phyloP scores from a whole-genome alignment of 2,113 vertebrate genomes.

The Sporophila hypoxantha region DNA sequence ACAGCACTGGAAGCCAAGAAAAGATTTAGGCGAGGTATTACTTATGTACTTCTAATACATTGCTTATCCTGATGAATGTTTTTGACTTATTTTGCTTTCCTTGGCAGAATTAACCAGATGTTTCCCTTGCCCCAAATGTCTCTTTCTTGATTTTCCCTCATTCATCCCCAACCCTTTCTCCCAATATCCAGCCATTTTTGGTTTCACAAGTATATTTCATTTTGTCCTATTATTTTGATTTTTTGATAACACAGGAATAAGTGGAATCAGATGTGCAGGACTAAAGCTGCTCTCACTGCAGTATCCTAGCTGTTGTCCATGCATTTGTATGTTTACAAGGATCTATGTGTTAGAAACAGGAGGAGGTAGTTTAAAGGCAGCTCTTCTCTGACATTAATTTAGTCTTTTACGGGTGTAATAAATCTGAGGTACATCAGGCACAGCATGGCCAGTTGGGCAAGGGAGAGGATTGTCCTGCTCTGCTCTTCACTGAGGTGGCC shows the following conservation, averaged over 20 bases:
- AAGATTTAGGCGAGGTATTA: slow-evolving; percentile 31
- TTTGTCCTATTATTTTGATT: neutral
- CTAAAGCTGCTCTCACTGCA: neutral
- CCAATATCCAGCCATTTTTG: neutral
- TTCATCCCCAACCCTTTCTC: neutral
- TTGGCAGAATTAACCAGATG: neutral
- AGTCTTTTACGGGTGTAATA: neutral
- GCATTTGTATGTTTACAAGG: neutral
- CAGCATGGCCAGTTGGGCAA: accelerated
- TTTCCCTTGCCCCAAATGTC: slow-evolving; percentile 1
- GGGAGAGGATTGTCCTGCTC: accelerated
- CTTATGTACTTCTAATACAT: neutral
- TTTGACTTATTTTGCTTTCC: neutral
- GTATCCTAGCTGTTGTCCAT: neutral
- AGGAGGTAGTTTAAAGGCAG: neutral
- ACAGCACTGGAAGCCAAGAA: slow-evolving; percentile 6
- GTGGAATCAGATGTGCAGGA: neutral
- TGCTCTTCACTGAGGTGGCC: accelerated
- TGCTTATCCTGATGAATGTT: neutral
- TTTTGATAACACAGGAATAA: neutral
- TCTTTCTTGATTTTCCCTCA: neutral
- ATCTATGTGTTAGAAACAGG: neutral
- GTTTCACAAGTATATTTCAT: neutral
- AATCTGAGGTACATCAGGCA: neutral
- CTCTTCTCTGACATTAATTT: neutral